Conservation (phyloP, 2,797 vertebrate species). For the Hafferia zeledoni region DNA sequence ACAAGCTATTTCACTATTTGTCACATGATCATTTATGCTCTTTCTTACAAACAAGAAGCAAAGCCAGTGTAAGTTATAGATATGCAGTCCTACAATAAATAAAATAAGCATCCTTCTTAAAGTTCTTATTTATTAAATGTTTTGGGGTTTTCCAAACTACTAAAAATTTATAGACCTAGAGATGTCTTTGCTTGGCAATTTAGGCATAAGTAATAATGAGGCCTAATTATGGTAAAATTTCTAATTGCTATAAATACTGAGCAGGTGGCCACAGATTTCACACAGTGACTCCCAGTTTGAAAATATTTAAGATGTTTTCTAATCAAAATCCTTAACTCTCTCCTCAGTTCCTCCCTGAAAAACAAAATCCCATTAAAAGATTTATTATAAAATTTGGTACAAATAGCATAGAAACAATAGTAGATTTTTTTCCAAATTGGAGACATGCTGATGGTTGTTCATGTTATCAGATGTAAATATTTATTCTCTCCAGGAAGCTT, state of each 20-base stretch:
- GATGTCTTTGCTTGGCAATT: not conserved
- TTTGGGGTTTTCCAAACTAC: not conserved
- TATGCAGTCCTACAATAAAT: not conserved
- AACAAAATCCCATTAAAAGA: not conserved
- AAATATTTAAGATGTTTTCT: constrained; percentile 42
- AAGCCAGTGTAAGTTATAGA: not conserved
- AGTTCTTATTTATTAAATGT: not conserved
- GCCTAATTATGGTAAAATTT: not conserved
- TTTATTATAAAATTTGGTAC: not conserved
- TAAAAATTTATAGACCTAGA: not conserved
- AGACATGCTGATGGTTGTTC: not conserved
- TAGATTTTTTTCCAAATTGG: not conserved
- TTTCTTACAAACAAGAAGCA: not conserved
- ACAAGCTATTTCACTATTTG: not conserved
- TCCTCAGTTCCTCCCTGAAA: not conserved
- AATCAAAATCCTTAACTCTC: not conserved
- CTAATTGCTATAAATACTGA: constrained; percentile 53
- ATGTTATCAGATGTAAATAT: not conserved
- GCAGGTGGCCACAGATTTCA: constrained; percentile 22
- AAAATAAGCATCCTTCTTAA: not conserved
- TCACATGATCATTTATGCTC: not conserved
- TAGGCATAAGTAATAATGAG: not conserved
- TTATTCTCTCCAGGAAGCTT: not conserved
- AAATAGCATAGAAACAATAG: not conserved
- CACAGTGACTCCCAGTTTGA: not conserved